Percentiles rank a stretch among this genome's conserved stretches.
Evolutionary conservation across 1,140 invertebrate genomes (phyloP).

Genomic region (Bombyx mandarina): DNA sequence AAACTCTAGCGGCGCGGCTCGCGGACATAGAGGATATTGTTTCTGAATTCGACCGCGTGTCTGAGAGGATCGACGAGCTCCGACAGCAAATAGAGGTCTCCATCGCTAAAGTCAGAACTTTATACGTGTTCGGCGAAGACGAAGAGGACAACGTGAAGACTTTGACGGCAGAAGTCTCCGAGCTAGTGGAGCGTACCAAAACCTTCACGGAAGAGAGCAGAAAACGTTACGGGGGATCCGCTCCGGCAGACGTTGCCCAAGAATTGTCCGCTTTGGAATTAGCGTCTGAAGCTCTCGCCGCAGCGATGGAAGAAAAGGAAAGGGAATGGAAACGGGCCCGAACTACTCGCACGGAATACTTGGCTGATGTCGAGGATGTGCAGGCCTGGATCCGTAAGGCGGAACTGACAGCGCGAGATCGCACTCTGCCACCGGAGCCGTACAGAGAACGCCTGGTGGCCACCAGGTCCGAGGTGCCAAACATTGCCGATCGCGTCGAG

Average conservation of each 20-base stretch:
- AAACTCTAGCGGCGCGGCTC: constrained; percentile 64
- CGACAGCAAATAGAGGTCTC: constrained; percentile 75
- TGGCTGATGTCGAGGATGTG: constrained; percentile 83
- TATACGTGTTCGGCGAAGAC: constrained; percentile 83
- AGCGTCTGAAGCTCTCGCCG: constrained; percentile 81
- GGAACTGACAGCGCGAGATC: constrained; percentile 86
- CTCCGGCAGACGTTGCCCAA: constrained; percentile 82
- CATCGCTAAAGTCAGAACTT: constrained; percentile 74
- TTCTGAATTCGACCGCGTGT: constrained; percentile 66
- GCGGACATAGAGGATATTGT: constrained; percentile 64
- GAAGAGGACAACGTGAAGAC: constrained; percentile 72
- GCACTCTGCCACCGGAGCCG: constrained; percentile 80
- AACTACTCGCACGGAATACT: constrained; percentile 84
- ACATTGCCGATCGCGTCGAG: constrained; percentile 83
- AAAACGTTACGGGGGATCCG: constrained; percentile 77
- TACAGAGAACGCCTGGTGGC: constrained; percentile 84
- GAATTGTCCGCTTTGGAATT: constrained; percentile 84
- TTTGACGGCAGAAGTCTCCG: constrained; percentile 67
- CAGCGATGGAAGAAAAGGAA: constrained; percentile 88
- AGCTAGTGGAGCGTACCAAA: constrained; percentile 73
- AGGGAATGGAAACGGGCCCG: constrained; percentile 88
- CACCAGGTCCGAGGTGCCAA: constrained; percentile 81
- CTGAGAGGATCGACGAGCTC: constrained; percentile 76
- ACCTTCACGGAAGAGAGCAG: constrained; percentile 76
- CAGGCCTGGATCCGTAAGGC: constrained; percentile 87